phyloP scores from a whole-genome alignment of 2,888 invertebrate species.

The Acleris literana region DNA sequence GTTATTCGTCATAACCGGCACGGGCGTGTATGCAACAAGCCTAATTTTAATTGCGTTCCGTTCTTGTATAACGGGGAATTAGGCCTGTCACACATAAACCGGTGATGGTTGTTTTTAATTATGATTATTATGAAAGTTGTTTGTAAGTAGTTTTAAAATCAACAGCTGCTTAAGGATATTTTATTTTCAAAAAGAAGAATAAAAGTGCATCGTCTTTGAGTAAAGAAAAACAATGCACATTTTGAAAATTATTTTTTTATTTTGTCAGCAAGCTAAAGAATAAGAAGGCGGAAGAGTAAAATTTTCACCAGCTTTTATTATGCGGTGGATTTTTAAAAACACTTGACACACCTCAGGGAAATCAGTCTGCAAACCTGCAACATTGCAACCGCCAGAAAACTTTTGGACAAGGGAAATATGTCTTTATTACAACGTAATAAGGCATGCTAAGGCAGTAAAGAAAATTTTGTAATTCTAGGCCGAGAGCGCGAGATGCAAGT shows the following conservation, averaged over 20 bases:
- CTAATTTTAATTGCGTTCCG: background rate
- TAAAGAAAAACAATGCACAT: too few species aligned
- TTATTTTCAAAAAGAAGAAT: too few species aligned
- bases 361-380: slow-evolving; percentile 67
- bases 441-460: slow-evolving; percentile 39
- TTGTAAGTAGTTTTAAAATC: too few species aligned
- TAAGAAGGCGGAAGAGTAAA: slow-evolving; percentile 55
- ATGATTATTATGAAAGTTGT: too few species aligned
- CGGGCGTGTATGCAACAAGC: slow-evolving; percentile 10
- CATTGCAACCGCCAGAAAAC: slow-evolving; percentile 50
- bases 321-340: slow-evolving; percentile 72
- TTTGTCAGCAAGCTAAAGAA: slow-evolving; percentile 13
- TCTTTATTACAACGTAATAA: slow-evolving; percentile 47
- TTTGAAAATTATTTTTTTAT: background rate
- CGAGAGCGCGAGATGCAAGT: slow-evolving; percentile 32
- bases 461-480: slow-evolving; percentile 47
- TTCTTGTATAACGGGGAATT: too few species aligned
- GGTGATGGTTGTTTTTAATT: too few species aligned
- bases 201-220: too few species aligned
- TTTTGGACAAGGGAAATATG: slow-evolving; percentile 53
- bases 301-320: slow-evolving; percentile 67
- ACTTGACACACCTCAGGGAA: slow-evolving; percentile 73
- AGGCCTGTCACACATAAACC: too few species aligned
- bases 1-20: slow-evolving; percentile 7
- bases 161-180: too few species aligned